Percentiles rank a stretch among this genome's conserved stretches.
Conservation (phyloP, 2,113 vertebrate genomes). For the Panurus biarmicus region DNA sequence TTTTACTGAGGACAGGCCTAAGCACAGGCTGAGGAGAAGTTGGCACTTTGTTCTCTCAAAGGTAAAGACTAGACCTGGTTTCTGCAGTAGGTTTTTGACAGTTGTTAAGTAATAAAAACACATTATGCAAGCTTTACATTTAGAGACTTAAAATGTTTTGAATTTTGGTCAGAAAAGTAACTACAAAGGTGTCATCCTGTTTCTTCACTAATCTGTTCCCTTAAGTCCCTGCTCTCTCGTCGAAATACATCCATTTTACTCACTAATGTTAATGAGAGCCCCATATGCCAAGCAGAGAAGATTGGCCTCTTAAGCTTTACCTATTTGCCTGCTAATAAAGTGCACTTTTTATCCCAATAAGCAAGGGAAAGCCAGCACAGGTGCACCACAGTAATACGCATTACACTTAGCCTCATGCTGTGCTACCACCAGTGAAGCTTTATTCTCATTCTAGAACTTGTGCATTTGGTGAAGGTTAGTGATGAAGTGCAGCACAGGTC, state of each 20-base stretch:
- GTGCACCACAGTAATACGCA: neutral
- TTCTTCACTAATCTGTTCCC: neutral
- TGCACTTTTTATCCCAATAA: neutral
- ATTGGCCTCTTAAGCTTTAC: neutral
- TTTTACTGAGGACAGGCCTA: neutral
- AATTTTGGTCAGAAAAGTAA: neutral
- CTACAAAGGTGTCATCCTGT: neutral
- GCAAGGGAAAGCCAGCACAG: neutral
- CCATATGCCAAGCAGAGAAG: neutral
- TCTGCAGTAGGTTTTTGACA: neutral
- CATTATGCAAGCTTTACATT: neutral
- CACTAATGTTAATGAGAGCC: neutral
- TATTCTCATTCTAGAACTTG: slow-evolving; percentile 21
- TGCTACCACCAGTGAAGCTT: neutral
- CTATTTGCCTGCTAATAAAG: neutral
- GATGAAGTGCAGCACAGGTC: neutral
- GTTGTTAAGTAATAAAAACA: neutral
- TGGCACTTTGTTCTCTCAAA: neutral
- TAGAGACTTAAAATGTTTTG: neutral
- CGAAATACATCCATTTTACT: neutral
- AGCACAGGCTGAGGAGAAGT: neutral
- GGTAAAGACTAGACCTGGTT: neutral
- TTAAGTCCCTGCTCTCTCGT: neutral
- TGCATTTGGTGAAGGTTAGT: slow-evolving; percentile 9
- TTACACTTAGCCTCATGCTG: neutral